Conservation (phyloP, 2,888 invertebrate species). For the Fabriciana adippe region DNA sequence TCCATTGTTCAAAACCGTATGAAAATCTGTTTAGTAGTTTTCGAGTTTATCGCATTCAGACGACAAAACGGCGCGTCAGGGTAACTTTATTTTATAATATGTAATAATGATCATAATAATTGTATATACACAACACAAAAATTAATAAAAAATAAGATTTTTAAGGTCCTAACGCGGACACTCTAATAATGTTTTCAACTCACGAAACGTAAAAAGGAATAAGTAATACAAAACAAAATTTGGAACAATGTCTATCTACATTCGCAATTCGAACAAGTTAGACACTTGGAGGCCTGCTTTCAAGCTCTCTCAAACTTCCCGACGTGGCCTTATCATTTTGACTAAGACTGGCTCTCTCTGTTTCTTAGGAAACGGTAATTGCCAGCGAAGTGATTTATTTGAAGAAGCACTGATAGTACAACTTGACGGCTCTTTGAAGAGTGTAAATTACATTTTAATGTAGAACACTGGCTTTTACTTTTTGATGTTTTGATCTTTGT, state of each 20-base stretch:
- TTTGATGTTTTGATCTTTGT: conserved; percentile 15
- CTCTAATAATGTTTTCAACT: neutral
- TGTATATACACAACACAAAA: too few species aligned
- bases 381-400: conserved; percentile 40
- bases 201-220: conserved; percentile 24
- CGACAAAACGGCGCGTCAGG: too few species aligned
- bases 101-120: too few species aligned
- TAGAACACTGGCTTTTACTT: conserved; percentile 30
- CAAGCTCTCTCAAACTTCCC: conserved; percentile 41
- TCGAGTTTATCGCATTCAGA: too few species aligned
- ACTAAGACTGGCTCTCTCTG: conserved; percentile 32
- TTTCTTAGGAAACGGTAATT: conserved; percentile 39
- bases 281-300: conserved; percentile 37
- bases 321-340: conserved; percentile 43
- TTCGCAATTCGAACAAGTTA: conserved; percentile 30
- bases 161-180: neutral
- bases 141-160: neutral
- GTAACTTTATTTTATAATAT: too few species aligned
- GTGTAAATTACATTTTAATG: conserved; percentile 38
- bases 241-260: conserved; percentile 34
- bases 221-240: conserved; percentile 26
- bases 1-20: too few species aligned
- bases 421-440: conserved; percentile 38
- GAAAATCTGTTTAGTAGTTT: too few species aligned
- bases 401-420: conserved; percentile 39